Evolutionary conservation across 2,797 vertebrate species (phyloP).

Genomic region (Euthynnus affinis): DNA sequence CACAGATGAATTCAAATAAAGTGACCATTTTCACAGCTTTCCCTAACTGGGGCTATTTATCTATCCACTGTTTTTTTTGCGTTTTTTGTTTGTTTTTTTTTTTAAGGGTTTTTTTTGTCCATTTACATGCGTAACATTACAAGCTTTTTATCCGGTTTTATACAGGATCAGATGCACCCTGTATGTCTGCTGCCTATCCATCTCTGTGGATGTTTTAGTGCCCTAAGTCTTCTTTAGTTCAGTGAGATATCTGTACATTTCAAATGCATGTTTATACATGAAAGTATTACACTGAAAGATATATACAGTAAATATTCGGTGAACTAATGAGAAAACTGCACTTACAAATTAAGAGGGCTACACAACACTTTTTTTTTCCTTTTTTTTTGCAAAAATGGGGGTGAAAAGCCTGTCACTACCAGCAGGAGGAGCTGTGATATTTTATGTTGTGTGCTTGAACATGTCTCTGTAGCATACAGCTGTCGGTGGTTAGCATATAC

Average conservation of each 20-base stretch:
- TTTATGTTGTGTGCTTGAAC: constrained; percentile 60
- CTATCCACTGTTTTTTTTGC: not conserved
- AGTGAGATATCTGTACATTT: constrained; percentile 62
- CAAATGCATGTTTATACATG: constrained; percentile 67
- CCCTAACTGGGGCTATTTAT: constrained; percentile 32
- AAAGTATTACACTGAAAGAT: constrained; percentile 52
- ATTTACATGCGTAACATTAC: constrained; percentile 52
- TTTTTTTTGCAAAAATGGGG: constrained; percentile 63
- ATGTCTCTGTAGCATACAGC: constrained; percentile 69
- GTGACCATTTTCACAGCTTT: constrained; percentile 78
- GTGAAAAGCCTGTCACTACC: constrained; percentile 62
- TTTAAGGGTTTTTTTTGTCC: no score
- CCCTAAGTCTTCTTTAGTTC: constrained; percentile 38
- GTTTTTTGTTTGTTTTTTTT: not conserved
- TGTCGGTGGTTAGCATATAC: constrained; percentile 93
- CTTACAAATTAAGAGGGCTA: constrained; percentile 67
- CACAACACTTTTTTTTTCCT: constrained; percentile 78
- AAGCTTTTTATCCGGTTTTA: constrained; percentile 32
- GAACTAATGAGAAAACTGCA: constrained; percentile 72
- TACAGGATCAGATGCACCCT: constrained; percentile 38
- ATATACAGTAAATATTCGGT: constrained; percentile 75
- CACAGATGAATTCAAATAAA: constrained; percentile 71
- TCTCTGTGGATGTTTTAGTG: constrained; percentile 30
- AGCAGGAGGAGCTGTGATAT: constrained; percentile 64
- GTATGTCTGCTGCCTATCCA: constrained; percentile 17